phyloP scores from a whole-genome alignment of 1,140 invertebrate species.

The Trachelipus rathkii region DNA sequence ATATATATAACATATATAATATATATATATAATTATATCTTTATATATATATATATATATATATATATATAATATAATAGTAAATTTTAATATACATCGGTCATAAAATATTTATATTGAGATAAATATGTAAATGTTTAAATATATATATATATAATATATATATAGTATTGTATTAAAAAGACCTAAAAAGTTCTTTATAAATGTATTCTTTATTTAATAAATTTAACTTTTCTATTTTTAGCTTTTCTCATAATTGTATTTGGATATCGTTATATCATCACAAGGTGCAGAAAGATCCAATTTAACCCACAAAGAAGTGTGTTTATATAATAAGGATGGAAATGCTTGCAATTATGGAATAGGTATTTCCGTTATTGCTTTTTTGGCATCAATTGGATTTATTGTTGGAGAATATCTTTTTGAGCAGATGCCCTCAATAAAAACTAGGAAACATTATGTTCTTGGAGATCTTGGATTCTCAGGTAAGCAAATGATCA shows the following conservation, averaged over 20 bases:
- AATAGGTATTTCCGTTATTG: slow-evolving; percentile 84
- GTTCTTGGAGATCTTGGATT: slow-evolving; percentile 85
- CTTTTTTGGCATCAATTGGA: slow-evolving; percentile 81
- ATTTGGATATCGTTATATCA: slow-evolving; percentile 97
- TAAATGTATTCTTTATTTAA: too few species aligned
- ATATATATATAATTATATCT: too few species aligned
- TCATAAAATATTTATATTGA: too few species aligned
- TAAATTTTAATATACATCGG: too few species aligned
- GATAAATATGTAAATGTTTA: too few species aligned
- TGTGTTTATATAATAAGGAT: slow-evolving; percentile 84
- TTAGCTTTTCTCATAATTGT: slow-evolving; percentile 92
- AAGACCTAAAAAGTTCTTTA: too few species aligned
- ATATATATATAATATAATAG: too few species aligned
- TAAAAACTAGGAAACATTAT: slow-evolving; percentile 92
- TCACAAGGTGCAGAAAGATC: slow-evolving; percentile 70
- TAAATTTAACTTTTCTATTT: slow-evolving; percentile 33
- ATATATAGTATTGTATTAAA: too few species aligned
- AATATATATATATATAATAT: too few species aligned
- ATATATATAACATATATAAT: too few species aligned
- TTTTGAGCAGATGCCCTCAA: slow-evolving; percentile 96
- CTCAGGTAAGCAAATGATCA: slow-evolving; percentile 62
- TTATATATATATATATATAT: too few species aligned
- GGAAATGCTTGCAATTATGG: slow-evolving; percentile 93
- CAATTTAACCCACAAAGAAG: slow-evolving; percentile 58
- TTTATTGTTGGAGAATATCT: slow-evolving; percentile 88